Base-by-base conservation (phyloP, 2,113 vertebrate genomes). In the Rhinoderma darwinii region DNA sequence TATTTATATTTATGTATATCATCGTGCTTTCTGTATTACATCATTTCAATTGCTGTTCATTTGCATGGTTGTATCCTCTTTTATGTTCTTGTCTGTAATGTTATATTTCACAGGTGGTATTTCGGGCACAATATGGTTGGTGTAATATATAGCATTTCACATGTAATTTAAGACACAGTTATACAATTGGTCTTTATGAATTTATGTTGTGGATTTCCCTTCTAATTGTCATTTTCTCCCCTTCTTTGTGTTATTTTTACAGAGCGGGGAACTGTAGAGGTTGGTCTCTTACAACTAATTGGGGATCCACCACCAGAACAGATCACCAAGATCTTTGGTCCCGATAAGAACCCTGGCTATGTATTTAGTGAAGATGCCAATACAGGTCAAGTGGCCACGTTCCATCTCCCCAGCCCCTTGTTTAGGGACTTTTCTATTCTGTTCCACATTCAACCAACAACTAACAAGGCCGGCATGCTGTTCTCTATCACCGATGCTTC, bases 381-480 rank as follows among this genome's bases (percentile, higher is more conserved):
- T 89, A 93, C 94, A 0, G 96, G 98, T 20, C 96, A 97, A 88
- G 93, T 95, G 90, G 98, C 98, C 0, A 95, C 91, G 0, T 93
- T 94, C 76, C 95, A 97, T 88, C 89, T 99, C 68, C 96, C 97
- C 0, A 95, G 78, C 88, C 93, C 95, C 0, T 98, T 98, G 92
- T 97, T 96, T 92, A 91, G 92, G 1, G 95, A 97, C 93, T 99
- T 99, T 72, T 94, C 97, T 0, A 92, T 99, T 72, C 92, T 96
- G 5, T 96, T 98, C 90, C 91, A 95, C 79, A 87, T 99, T 81
- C 96, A 95, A 85, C 96, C 98, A 12, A 95, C 94, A 30, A 93
- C 95, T 0, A 66, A 91, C 17, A 79, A 79, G 0, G 94, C 95
- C 0, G 97, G 97, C 0, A 89, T 99, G 87, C 90, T 99, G 88